phyloP scores from a whole-genome alignment of 2,797 vertebrate genomes.

The Pteropus rufus region DNA sequence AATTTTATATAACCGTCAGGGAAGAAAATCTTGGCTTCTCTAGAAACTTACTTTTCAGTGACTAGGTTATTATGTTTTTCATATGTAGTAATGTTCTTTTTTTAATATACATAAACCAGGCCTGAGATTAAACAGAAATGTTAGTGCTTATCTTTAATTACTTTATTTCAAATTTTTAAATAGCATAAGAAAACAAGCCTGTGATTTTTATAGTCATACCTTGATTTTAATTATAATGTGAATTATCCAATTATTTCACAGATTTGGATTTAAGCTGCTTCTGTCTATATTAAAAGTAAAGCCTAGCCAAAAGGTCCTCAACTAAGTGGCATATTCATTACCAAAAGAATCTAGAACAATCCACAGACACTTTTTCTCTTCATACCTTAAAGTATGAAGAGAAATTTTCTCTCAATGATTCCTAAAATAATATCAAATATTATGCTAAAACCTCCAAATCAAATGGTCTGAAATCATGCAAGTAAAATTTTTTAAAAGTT shows the following conservation, averaged over 20 bases:
- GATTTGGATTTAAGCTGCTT: neutral
- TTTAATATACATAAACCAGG: neutral
- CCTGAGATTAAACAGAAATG: neutral
- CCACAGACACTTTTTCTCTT: neutral
- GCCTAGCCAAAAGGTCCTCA: neutral
- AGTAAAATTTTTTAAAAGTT: neutral
- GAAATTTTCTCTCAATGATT: neutral
- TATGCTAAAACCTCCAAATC: neutral
- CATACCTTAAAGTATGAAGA: no score
- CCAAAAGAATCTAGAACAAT: neutral
- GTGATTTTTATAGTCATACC: neutral
- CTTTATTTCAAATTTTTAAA: neutral
- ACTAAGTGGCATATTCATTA: neutral
- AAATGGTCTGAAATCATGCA: neutral
- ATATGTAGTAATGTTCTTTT: neutral
- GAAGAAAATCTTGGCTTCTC: neutral
- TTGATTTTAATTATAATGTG: neutral
- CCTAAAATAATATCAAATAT: neutral
- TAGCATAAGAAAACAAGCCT: neutral
- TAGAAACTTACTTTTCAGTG: neutral
- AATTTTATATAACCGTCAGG: neutral
- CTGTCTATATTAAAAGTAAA: slow-evolving; percentile 4
- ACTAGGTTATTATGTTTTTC: neutral
- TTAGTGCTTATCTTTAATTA: neutral
- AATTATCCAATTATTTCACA: neutral